Evolutionary conservation across 2,888 invertebrate species (phyloP), one percentile per base, ranked within the genome.

Genomic region (Drosophila pseudotakahashii): DNA sequence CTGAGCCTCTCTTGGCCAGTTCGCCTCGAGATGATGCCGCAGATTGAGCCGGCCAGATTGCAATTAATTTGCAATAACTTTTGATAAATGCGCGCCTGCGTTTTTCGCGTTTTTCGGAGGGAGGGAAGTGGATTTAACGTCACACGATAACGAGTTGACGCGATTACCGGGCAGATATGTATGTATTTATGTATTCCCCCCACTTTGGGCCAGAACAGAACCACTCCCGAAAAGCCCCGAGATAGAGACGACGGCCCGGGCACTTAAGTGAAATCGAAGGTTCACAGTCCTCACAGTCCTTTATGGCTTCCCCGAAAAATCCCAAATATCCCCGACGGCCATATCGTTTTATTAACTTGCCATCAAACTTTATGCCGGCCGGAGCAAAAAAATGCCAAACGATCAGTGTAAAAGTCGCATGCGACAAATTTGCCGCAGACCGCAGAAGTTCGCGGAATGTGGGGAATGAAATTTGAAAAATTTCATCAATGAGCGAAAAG

Each of bases 11-110:
- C 48, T 60, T 63, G 62, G 78, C 72, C 77, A 64, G 74, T 76
- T 74, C 72, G 82, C 79, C 75, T 58, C 70, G 74, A 81, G 78
- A 75, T 81, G 71, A 75, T 73, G 86, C 76, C 76, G 52, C 77
- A 76, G 86, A 86, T 87, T 84, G 81, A 79, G 79, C 63, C 77
- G 75, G 75, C 64, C 75, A 81, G 89, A 88, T 88, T 89, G 86
- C 88, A 89, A 88, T 89, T 88, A 88, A 88, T 88, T 88, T 88
- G 84, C 86, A 86, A 86, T 86, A 88, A 88, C 81, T 89, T 88
- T 86, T 85, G 88, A 88, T 88, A 88, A 89, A 89, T 85, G 88
- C 83, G 70, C 73, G 71, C 76, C 77, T 75, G 84, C 26, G 44
- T 66, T 42, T 64, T 64, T 41, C 23, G 26, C 26, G 26, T 26